Conservation (phyloP, 2,113 vertebrate genomes). For the Machaerirhynchus nigripectus region DNA sequence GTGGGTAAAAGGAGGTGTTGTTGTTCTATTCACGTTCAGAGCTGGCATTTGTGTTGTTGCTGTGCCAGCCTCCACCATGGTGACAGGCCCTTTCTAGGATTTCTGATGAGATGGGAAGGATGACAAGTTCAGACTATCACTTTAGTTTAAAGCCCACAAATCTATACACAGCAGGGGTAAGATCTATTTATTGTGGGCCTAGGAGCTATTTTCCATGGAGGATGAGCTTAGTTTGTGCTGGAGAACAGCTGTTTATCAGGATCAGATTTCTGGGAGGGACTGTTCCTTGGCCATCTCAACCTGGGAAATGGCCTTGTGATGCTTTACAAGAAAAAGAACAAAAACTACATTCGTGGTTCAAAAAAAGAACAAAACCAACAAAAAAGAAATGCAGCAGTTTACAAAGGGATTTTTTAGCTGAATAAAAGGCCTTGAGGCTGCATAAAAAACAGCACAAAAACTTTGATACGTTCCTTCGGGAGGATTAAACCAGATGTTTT, state of each 20-base stretch:
- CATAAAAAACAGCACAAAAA: not conserved
- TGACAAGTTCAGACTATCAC: not conserved
- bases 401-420: not conserved
- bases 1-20: not conserved
- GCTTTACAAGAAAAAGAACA: not conserved
- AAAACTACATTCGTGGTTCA: not conserved
- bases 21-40: constrained; percentile 13
- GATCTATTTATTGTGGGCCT: not conserved
- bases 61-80: constrained; percentile 1
- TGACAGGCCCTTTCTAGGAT: not conserved
- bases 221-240: not conserved
- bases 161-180: not conserved
- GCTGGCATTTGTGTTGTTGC: not conserved
- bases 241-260: not conserved
- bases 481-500: constrained; percentile 36
- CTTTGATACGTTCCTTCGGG: not conserved
- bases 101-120: not conserved
- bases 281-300: not conserved
- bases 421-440: not conserved
- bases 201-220: not conserved
- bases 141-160: not conserved
- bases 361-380: not conserved
- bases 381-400: not conserved
- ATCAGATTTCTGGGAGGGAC: not conserved
- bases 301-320: not conserved